These are phyloP conservation scores for Sminthurinus aureus DNA, from an alignment of 2,888 invertebrate species.

Conservation along the genomic window DNA sequence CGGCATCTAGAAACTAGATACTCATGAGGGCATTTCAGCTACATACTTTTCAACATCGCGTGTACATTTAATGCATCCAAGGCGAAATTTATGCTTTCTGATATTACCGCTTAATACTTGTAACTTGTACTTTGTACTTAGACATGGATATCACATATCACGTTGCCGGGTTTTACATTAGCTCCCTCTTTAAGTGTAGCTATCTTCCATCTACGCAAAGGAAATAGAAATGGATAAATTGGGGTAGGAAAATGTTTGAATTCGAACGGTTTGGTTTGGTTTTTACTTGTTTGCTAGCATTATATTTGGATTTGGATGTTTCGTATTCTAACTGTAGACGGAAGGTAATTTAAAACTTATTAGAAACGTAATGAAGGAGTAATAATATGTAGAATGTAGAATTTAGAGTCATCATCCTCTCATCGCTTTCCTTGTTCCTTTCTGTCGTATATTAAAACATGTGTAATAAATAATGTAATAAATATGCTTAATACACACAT, in stretches of 20 bases:
- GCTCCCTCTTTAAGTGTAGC: too few relatives aligned
- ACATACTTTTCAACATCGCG: too few relatives aligned
- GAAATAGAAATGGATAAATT: not conserved
- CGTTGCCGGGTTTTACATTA: too few relatives aligned
- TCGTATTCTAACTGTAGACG: not conserved
- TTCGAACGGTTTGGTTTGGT: not conserved
- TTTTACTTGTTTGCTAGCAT: not conserved
- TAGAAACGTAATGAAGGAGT: constrained; percentile 17
- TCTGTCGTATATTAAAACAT: not conserved
- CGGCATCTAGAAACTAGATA: too few relatives aligned
- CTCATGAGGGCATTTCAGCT: too few relatives aligned
- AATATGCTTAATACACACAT: not conserved
- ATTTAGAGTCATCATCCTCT: not conserved
- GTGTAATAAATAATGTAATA: too few relatives aligned
- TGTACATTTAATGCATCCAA: too few relatives aligned
- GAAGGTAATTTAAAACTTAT: constrained; percentile 8
- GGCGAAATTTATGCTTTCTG: too few relatives aligned
- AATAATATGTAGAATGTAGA: not conserved
- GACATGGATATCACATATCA: not conserved
- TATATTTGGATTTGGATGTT: not conserved
- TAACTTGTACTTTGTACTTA: too few relatives aligned
- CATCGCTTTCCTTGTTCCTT: not conserved
- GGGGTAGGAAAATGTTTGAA: not conserved
- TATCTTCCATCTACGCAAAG: not conserved
- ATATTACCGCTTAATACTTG: too few relatives aligned